phyloP scores from a whole-genome alignment of 92 coral and sea anemone genomes.

The Meandrina meandrites region DNA sequence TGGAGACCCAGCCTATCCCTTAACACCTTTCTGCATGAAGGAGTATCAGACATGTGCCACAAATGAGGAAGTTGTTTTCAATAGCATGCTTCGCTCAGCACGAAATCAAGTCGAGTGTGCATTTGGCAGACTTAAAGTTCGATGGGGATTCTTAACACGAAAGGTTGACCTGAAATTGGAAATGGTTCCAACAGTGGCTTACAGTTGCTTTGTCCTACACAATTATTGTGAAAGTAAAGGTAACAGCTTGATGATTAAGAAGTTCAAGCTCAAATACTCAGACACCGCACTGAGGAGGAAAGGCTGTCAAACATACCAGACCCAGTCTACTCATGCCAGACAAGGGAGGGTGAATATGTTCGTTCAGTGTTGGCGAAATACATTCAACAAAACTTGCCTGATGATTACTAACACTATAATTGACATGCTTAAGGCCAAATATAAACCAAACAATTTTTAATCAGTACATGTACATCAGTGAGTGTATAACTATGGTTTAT shows the following conservation, averaged over 20 bases:
- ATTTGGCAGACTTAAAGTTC: slow-evolving; percentile 30
- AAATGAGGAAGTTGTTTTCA: slow-evolving; percentile 41
- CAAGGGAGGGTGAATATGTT: slow-evolving; percentile 43
- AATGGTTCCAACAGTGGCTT: slow-evolving; percentile 27
- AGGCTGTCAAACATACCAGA: slow-evolving; percentile 41
- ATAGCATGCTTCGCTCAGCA: slow-evolving; percentile 14
- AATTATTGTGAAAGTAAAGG: slow-evolving; percentile 33
- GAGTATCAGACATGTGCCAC: slow-evolving; percentile 40
- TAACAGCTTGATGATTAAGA: slow-evolving; percentile 30
- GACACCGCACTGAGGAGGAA: slow-evolving; percentile 45
- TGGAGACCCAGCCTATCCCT: slow-evolving; percentile 23
- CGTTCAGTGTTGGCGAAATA: slow-evolving; percentile 43
- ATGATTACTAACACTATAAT: slow-evolving; percentile 37
- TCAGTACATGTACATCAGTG: too few species aligned
- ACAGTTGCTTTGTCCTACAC: slow-evolving; percentile 44
- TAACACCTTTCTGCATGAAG: slow-evolving; percentile 34
- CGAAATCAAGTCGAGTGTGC: slow-evolving; percentile 34
- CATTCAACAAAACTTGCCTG: slow-evolving; percentile 49
- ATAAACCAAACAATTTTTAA: not conserved
- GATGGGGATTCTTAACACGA: slow-evolving; percentile 39
- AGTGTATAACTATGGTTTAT: too few species aligned
- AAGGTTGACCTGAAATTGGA: slow-evolving; percentile 43
- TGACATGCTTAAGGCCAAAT: not conserved
- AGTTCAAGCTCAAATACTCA: slow-evolving; percentile 44
- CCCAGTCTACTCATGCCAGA: slow-evolving; percentile 39